Evolutionary conservation across 2,113 vertebrate species (phyloP), one percentile per base, ranked within the genome.

Genomic region (Sceloporus undulatus): DNA sequence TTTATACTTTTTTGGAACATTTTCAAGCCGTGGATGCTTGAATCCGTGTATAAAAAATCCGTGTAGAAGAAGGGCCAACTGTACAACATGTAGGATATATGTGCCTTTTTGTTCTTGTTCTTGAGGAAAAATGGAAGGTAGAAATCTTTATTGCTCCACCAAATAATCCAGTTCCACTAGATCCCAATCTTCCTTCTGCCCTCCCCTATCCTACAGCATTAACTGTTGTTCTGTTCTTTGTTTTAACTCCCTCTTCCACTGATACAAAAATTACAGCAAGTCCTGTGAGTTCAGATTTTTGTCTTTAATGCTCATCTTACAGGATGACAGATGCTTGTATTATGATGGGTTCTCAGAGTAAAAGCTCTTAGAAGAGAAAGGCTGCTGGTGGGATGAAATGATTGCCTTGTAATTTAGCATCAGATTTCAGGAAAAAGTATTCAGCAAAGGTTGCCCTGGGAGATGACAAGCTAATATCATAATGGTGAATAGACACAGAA

Each of bases 331-430:
- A 73, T 73, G 66, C 77, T 81, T 62, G 59, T 71, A 40, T 16
- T 59, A 11, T 29, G 8, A n/a, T 27, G 13, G 9, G 65, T 29
- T 80, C 40, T 73, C n/a, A 80, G 48, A 59, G 42, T 23, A 40
- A 73, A 73, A 79, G 34, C 48, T 80, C 48, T 87, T 73, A 82
- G 23, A 76, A 79, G 74, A 77, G 0, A 56, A 1, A 81, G 42
- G 10, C 34, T 80, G 19, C 40, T 1, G n/a, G 48, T 34, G 87
- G 85, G 21, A 40, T 3, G 0, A 13, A 0, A 0, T 10, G 11
- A 79, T 68, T 76, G 74, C 48, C 79, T 38, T 80, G 56, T 34
- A 89, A 86, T 87, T 42, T 80, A 10, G 56, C 62, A 71, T 16
- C 27, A 62, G 3, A 83, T 83, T 79, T 90, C 74, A 82, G 0